phyloP scores from a whole-genome alignment of 1,140 invertebrate species.

The Habropoda laboriosa region DNA sequence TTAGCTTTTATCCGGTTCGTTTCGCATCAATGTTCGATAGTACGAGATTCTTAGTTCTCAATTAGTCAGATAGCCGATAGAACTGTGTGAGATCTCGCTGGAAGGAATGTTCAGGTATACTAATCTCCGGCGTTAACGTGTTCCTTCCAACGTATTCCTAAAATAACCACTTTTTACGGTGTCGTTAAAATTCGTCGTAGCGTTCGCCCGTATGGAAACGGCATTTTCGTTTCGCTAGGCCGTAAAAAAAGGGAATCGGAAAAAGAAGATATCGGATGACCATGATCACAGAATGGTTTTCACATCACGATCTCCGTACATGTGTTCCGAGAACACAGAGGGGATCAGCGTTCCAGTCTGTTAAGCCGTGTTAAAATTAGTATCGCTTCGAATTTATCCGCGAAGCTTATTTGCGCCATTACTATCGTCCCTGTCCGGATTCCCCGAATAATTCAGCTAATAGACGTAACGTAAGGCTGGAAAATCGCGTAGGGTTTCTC shows the following conservation, averaged over 20 bases:
- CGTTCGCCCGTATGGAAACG: neutral
- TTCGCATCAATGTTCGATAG: neutral
- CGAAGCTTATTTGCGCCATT: neutral
- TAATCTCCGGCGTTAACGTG: neutral
- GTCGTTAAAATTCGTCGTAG: conserved; percentile 25
- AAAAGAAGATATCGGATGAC: neutral
- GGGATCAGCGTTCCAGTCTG: neutral
- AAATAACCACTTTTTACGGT: conserved; percentile 21
- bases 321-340: neutral
- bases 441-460: neutral
- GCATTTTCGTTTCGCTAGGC: neutral
- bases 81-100: neutral
- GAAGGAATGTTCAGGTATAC: neutral
- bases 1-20: neutral
- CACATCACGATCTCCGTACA: neutral
- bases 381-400: neutral
- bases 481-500: conserved; percentile 20
- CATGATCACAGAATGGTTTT: neutral
- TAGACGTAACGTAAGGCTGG: neutral
- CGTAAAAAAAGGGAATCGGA: neutral
- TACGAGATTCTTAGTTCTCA: conserved; percentile 1
- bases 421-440: neutral
- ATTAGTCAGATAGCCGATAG: neutral
- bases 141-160: neutral
- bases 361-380: conserved; percentile 27